These are phyloP conservation scores for Pelagia noctiluca DNA, from an alignment of 30 jellyfish, hydroid and myxozoan genomes.

Conservation along the genomic window DNA sequence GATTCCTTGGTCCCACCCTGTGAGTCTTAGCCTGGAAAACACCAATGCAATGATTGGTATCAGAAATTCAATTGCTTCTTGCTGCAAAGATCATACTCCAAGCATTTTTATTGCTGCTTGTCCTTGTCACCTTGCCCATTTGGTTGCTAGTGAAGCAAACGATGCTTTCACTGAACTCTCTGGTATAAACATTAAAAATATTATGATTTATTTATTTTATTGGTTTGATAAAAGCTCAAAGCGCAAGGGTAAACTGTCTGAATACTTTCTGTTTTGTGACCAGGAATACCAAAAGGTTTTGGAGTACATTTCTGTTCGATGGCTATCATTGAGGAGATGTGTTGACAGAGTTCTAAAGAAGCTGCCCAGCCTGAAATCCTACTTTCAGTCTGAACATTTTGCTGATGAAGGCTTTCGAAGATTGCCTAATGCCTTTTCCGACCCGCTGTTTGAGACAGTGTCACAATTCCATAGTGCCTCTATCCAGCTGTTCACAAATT, in stretches of 20 bases:
- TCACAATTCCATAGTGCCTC: slow-evolving; percentile 30
- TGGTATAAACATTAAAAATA: slow-evolving; percentile 36
- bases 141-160: slow-evolving; percentile 62
- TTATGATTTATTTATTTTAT: slow-evolving; percentile 41
- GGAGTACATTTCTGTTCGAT: slow-evolving; percentile 44
- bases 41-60: slow-evolving; percentile 73
- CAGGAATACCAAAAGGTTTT: slow-evolving; percentile 49
- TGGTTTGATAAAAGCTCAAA: slow-evolving; percentile 66
- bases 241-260: slow-evolving; percentile 55
- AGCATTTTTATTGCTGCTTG: slow-evolving; percentile 71
- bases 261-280: slow-evolving; percentile 61
- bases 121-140: slow-evolving; percentile 80
- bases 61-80: slow-evolving; percentile 61
- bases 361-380: slow-evolving; percentile 43
- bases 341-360: slow-evolving; percentile 22
- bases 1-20: slow-evolving; percentile 49
- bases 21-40: slow-evolving; percentile 66
- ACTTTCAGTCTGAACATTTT: slow-evolving; percentile 39
- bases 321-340: slow-evolving; percentile 69
- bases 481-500: slow-evolving; percentile 57
- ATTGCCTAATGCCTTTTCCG: slow-evolving; percentile 19
- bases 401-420: slow-evolving; percentile 56
- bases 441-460: slow-evolving; percentile 37
- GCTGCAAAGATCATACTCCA: slow-evolving; percentile 30
- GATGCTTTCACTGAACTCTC: slow-evolving; percentile 37